Percentiles rank a stretch among this genome's conserved stretches.
Evolutionary conservation across 2,797 vertebrate genomes (phyloP).

Genomic region (Chelmon rostratus): DNA sequence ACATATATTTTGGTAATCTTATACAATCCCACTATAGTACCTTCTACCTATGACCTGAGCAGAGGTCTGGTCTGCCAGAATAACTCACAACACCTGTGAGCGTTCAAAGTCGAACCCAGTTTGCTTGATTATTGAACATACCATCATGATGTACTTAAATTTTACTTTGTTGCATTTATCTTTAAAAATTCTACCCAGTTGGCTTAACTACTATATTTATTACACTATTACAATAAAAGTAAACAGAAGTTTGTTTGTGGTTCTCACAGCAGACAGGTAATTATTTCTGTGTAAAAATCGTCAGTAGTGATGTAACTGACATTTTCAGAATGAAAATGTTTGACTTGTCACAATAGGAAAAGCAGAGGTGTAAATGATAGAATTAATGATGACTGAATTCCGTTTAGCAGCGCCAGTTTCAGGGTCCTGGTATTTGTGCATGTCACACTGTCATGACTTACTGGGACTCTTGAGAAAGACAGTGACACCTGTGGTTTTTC

Average conservation of each 20-base stretch:
- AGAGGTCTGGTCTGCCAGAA: not conserved
- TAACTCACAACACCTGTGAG: not conserved
- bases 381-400: not conserved
- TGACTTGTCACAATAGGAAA: not conserved
- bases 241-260: not conserved
- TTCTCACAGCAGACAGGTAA: not conserved
- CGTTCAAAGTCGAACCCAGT: constrained; percentile 18
- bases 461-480: constrained; percentile 1
- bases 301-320: not conserved
- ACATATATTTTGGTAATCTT: not conserved
- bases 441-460: not conserved
- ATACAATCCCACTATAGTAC: not conserved
- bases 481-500: constrained; percentile 18
- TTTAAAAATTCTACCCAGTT: not conserved
- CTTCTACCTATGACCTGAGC: not conserved
- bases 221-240: constrained; percentile 11
- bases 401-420: constrained; percentile 22
- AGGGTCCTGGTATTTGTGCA: not conserved
- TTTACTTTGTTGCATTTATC: constrained; percentile 5
- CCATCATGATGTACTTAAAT: constrained; percentile 1
- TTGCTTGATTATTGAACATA: not conserved
- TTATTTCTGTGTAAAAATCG: not conserved
- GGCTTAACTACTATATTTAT: constrained; percentile 20
- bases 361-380: not conserved
- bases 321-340: too few species aligned